These are phyloP conservation scores for Nycticorax nycticorax DNA, from an alignment of 2,113 vertebrate genomes.

Conservation along the genomic window DNA sequence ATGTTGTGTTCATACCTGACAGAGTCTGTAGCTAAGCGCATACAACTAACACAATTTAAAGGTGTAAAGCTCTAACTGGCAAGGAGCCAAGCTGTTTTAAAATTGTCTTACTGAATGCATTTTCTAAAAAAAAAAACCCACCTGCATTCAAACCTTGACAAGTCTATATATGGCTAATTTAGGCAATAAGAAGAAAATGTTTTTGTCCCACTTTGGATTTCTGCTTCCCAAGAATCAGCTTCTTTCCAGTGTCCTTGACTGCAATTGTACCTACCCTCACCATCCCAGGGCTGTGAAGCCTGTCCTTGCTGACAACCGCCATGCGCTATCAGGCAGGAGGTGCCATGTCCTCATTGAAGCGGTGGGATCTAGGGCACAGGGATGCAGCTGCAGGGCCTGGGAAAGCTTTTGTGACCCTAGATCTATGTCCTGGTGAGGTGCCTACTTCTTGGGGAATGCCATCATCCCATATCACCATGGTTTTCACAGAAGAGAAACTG, in stretches of 20 bases:
- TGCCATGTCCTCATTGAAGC: fast-evolving
- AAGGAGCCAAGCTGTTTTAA: not conserved
- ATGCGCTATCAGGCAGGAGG: not conserved
- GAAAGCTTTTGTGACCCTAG: not conserved
- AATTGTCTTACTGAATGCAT: not conserved
- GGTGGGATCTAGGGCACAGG: not conserved
- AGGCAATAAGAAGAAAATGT: not conserved
- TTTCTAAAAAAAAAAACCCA: not conserved
- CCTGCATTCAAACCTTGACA: not conserved
- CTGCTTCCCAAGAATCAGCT: not conserved
- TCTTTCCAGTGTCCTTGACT: not conserved
- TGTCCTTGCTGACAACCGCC: fast-evolving
- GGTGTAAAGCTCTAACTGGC: not conserved
- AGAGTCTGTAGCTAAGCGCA: not conserved
- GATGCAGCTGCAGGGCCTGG: not conserved
- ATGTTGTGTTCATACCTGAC: not conserved
- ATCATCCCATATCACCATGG: too few relatives aligned
- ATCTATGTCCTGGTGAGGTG: not conserved
- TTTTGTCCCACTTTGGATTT: not conserved
- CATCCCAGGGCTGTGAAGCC: too few relatives aligned
- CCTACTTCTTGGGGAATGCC: not conserved
- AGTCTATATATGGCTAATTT: not conserved
- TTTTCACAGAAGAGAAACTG: not conserved
- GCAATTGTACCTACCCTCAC: not conserved
- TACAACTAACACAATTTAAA: not conserved